These are phyloP conservation scores for Xestoiulus laeticollis DNA, from an alignment of 2,888 invertebrate genomes.

Conservation along the genomic window DNA sequence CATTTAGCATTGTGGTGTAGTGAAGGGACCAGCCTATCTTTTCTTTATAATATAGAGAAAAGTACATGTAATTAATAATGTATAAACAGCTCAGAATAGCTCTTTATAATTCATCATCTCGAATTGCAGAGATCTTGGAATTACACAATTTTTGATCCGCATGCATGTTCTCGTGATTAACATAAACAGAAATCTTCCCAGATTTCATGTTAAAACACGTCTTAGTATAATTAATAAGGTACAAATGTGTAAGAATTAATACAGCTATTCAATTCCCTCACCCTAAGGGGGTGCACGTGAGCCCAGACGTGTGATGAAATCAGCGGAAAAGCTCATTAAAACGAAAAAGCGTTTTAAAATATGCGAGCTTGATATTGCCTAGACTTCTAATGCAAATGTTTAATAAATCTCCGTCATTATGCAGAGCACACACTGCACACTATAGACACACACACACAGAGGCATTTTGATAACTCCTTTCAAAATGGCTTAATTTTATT, in stretches of 20 bases:
- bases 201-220: neutral
- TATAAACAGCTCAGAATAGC: too few species aligned
- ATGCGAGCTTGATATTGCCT: neutral
- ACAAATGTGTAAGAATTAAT: neutral
- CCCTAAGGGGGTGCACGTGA: neutral
- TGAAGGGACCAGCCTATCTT: too few species aligned
- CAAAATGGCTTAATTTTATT: conserved; percentile 32
- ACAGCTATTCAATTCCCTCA: neutral
- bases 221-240: neutral
- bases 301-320: neutral
- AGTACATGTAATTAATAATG: too few species aligned
- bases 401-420: conserved; percentile 31
- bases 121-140: too few species aligned
- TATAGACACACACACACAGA: neutral
- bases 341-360: neutral
- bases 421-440: neutral
- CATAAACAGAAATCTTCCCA: too few species aligned
- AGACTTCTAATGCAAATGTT: neutral
- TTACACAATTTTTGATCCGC: too few species aligned
- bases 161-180: too few species aligned
- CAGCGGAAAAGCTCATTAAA: conserved; percentile 12
- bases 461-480: conserved; percentile 25
- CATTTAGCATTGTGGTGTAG: too few species aligned
- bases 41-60: too few species aligned
- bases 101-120: too few species aligned